Percentiles rank a stretch among this genome's conserved stretches.
phyloP scores from a whole-genome alignment of 2,888 invertebrate genomes.

The Luperina nickerlii region DNA sequence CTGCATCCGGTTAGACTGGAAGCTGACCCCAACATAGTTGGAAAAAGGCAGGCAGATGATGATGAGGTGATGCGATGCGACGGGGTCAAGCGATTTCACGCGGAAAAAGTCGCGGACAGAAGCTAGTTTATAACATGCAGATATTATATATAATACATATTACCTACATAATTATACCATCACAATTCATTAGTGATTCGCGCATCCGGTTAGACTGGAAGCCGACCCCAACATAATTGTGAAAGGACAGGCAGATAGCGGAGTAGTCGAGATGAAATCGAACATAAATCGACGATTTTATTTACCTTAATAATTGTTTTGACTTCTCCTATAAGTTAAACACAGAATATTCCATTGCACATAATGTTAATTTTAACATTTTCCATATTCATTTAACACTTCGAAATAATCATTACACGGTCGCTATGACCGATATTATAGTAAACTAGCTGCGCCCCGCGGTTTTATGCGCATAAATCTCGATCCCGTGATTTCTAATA shows the following conservation, averaged over 20 bases:
- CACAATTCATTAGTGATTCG: no score
- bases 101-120: no score
- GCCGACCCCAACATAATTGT: neutral
- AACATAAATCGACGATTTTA: constrained; percentile 36
- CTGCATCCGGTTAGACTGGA: no score
- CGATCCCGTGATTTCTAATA: no score
- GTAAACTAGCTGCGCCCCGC: neutral
- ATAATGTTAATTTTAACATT: constrained; percentile 40
- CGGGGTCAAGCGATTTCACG: no score
- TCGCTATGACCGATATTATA: neutral
- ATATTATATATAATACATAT: no score
- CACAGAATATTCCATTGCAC: neutral
- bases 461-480: no score
- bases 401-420: neutral
- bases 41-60: no score
- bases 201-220: neutral
- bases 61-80: no score
- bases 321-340: neutral
- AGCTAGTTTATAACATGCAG: no score
- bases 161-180: no score
- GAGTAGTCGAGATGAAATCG: neutral
- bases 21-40: no score
- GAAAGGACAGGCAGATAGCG: neutral
- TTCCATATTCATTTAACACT: constrained; percentile 10
- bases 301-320: constrained; percentile 16